Evolutionary conservation across 2,797 vertebrate genomes (phyloP).

Genomic region (Onychomys arenicola): DNA sequence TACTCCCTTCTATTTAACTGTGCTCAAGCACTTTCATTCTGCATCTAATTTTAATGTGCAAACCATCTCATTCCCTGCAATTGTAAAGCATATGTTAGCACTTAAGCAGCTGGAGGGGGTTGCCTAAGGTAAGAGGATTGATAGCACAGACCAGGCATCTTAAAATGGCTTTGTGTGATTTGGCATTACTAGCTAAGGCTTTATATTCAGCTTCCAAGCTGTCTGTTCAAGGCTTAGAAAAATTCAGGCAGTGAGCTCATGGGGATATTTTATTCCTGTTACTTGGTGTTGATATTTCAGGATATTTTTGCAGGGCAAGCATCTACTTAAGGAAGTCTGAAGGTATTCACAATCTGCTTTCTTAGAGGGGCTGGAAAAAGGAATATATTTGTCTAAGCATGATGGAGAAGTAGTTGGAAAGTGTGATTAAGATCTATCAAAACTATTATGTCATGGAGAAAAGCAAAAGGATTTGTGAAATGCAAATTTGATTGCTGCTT

Average conservation of each 20-base stretch:
- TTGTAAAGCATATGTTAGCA: slow-evolving; percentile 73
- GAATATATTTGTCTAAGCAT: neutral
- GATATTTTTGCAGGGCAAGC: neutral
- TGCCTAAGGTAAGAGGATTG: slow-evolving; percentile 70
- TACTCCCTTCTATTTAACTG: slow-evolving; percentile 26
- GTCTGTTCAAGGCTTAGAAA: slow-evolving; percentile 1
- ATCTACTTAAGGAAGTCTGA: slow-evolving; percentile 5
- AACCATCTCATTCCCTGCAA: slow-evolving; percentile 53
- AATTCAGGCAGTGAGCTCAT: neutral
- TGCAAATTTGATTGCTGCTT: neutral
- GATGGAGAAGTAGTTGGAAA: neutral
- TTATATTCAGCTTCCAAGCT: slow-evolving; percentile 19
- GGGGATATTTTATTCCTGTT: slow-evolving; percentile 40
- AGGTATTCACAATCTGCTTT: slow-evolving; percentile 16
- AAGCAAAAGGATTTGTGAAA: neutral
- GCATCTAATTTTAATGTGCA: slow-evolving; percentile 78
- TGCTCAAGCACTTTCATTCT: slow-evolving; percentile 72
- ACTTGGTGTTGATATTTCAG: slow-evolving; percentile 51
- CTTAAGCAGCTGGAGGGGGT: slow-evolving; percentile 65
- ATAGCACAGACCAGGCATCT: slow-evolving; percentile 54
- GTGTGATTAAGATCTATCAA: neutral
- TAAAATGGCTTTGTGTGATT: slow-evolving; percentile 64
- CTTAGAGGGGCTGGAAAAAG: neutral
- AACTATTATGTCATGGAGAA: neutral
- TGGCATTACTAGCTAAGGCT: slow-evolving; percentile 32